These are phyloP conservation scores for Astatotilapia flaviijosephi DNA, from an alignment of 2,113 vertebrate genomes.

Conservation along the genomic window DNA sequence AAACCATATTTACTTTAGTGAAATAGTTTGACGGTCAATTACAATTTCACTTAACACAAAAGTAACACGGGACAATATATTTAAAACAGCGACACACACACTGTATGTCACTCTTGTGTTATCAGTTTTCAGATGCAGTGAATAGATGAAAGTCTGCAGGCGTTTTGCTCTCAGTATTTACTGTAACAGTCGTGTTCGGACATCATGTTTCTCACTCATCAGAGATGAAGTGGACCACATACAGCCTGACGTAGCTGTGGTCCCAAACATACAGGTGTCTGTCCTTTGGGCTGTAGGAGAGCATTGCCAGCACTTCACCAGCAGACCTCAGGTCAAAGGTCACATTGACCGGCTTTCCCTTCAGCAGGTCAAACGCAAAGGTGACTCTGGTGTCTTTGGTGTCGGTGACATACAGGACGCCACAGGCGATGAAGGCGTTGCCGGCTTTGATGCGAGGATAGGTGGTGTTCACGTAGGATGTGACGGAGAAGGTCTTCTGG, in stretches of 20 bases:
- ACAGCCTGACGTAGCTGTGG: slow-evolving; percentile 77
- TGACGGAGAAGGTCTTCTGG: slow-evolving; percentile 79
- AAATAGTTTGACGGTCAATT: background rate
- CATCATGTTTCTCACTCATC: slow-evolving; percentile 36
- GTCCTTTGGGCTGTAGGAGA: slow-evolving; percentile 85
- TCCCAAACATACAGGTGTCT: slow-evolving; percentile 87
- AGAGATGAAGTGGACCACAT: slow-evolving; percentile 77
- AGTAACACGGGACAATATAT: background rate
- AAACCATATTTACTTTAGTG: background rate
- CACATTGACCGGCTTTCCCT: slow-evolving; percentile 76
- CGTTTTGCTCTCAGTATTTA: background rate
- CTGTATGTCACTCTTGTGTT: background rate
- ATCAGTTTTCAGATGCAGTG: background rate
- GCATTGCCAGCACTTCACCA: slow-evolving; percentile 85
- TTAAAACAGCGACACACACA: background rate
- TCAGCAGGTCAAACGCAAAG: slow-evolving; percentile 87
- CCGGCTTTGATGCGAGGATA: slow-evolving; percentile 91
- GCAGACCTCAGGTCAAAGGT: slow-evolving; percentile 83
- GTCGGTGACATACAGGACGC: slow-evolving; percentile 89
- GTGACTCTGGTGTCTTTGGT: slow-evolving; percentile 82
- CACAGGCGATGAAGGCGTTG: slow-evolving; percentile 86
- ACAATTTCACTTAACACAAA: background rate
- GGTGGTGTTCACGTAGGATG: slow-evolving; percentile 79
- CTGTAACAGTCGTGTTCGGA: background rate
- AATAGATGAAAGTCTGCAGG: background rate